A percentile compares a stretch with the other conserved stretches of the same genome.
phyloP scores from a whole-genome alignment of 2,888 invertebrate genomes.

The Lasius platythorax region DNA sequence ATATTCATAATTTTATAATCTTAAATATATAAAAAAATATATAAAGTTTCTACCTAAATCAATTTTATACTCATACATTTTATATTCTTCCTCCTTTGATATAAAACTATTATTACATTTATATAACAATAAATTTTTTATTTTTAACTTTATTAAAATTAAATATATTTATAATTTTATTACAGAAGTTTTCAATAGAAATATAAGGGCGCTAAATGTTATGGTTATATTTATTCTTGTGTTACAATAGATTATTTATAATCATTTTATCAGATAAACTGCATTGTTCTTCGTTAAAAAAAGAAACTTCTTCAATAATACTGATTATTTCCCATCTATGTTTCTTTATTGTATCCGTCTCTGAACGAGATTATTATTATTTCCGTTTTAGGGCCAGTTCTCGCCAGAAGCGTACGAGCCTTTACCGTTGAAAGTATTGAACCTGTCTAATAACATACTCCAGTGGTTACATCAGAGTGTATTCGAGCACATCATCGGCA shows the following conservation, averaged over 20 bases:
- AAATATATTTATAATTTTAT: too few relatives aligned
- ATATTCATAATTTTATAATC: too few relatives aligned
- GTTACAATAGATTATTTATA: not conserved
- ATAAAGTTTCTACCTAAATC: too few relatives aligned
- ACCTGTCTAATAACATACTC: constrained; percentile 91
- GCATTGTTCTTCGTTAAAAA: too few relatives aligned
- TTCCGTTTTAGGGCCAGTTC: constrained; percentile 87
- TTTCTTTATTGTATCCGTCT: not conserved
- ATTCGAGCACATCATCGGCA: constrained; percentile 91
- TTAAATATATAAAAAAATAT: too few relatives aligned
- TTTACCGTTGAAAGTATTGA: constrained; percentile 88
- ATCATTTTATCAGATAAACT: not conserved
- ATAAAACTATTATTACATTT: too few relatives aligned
- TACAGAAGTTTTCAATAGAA: not conserved
- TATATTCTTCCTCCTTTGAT: too few relatives aligned
- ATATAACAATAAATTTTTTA: too few relatives aligned
- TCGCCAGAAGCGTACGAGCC: constrained; percentile 88
- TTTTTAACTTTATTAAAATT: too few relatives aligned
- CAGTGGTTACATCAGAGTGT: constrained; percentile 91
- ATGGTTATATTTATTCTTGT: not conserved
- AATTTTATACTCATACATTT: too few relatives aligned
- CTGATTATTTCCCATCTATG: too few relatives aligned
- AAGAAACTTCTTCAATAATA: not conserved
- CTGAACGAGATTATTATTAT: not conserved
- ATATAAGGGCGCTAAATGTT: not conserved